Evolutionary conservation across 1,140 invertebrate genomes (phyloP).

Genomic region (Bombus huntii): DNA sequence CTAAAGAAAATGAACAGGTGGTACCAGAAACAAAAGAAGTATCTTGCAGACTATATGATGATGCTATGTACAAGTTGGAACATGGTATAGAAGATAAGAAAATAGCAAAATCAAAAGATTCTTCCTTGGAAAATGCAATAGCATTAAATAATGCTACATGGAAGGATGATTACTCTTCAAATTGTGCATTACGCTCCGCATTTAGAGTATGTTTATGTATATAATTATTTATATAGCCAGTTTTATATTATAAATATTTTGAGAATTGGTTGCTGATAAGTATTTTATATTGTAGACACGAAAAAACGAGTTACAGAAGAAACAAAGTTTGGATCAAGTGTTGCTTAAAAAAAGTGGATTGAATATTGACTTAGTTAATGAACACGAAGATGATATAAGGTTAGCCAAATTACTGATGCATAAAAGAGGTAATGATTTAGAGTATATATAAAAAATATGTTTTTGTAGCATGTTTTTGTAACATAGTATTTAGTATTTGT

Average conservation of each 20-base stretch:
- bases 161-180: conserved; percentile 96
- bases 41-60: conserved; percentile 93
- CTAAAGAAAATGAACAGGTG: conserved; percentile 97
- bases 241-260: conserved; percentile 20
- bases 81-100: conserved; percentile 93
- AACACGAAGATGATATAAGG: conserved; percentile 90
- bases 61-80: conserved; percentile 98
- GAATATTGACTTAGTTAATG: conserved; percentile 90
- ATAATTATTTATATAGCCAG: background rate
- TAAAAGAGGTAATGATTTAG: conserved; percentile 62
- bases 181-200: conserved; percentile 90
- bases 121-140: conserved; percentile 88
- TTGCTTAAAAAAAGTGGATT: conserved; percentile 91
- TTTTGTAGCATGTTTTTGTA: background rate
- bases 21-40: conserved; percentile 95
- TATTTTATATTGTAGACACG: conserved; percentile 84
- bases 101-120: conserved; percentile 87
- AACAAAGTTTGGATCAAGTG: conserved; percentile 86
- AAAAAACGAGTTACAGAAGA: conserved; percentile 89
- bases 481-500: conserved; percentile 8
- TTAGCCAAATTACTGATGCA: conserved; percentile 88
- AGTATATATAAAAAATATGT: background rate
- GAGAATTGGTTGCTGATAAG: conserved; percentile 34
- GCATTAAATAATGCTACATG: conserved; percentile 90
- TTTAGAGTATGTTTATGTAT: conserved; percentile 86